A percentile compares a stretch with the other conserved stretches of the same genome.
These are phyloP conservation scores for Monopis laevigella DNA, from an alignment of 2,888 invertebrate species.

Conservation along the genomic window DNA sequence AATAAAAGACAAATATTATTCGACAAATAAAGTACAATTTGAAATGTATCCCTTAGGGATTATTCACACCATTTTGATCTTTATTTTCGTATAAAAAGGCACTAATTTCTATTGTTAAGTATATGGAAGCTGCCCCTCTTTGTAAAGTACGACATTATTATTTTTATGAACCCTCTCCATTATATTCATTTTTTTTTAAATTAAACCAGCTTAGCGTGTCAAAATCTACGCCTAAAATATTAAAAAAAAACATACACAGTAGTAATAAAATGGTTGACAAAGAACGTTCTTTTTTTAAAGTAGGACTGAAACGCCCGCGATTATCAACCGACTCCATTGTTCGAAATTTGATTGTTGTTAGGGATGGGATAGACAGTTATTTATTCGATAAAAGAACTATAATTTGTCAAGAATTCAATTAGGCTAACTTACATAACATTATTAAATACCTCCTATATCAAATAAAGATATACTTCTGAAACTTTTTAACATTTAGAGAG, in stretches of 20 bases:
- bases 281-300: conserved; percentile 44
- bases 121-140: too few species aligned
- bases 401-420: too few species aligned
- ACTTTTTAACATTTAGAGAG: too few species aligned
- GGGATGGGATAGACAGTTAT: conserved; percentile 27
- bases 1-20: conserved; percentile 37
- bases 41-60: too few species aligned
- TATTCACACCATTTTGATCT: too few species aligned
- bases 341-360: conserved; percentile 52
- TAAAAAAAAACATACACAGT: conserved; percentile 24
- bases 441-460: too few species aligned
- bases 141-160: conserved; percentile 51
- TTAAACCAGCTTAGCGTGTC: conserved; percentile 48
- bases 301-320: conserved; percentile 40
- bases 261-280: conserved; percentile 44
- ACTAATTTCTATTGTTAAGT: too few species aligned
- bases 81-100: too few species aligned
- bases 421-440: too few species aligned
- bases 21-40: conserved; percentile 39
- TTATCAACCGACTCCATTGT: conserved; percentile 55
- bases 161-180: conserved; percentile 49
- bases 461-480: too few species aligned
- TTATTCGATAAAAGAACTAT: conserved; percentile 12
- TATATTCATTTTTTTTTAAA: conserved; percentile 42
- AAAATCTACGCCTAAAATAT: conserved; percentile 4